Evolutionary conservation across 1,140 invertebrate genomes (phyloP).

Genomic region (Drosophila teissieri): DNA sequence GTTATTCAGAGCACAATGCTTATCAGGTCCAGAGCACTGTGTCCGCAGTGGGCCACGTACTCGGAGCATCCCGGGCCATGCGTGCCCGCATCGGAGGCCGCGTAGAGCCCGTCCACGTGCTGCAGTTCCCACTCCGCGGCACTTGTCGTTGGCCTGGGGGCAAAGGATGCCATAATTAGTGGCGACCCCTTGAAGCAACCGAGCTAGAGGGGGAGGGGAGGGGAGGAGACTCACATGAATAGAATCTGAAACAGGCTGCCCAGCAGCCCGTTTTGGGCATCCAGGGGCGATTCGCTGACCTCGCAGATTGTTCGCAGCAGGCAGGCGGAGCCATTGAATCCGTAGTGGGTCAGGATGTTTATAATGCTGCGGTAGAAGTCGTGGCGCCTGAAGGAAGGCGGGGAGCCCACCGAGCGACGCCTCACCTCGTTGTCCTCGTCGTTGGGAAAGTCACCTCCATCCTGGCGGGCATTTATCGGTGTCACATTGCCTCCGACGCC

Average conservation of each 20-base stretch:
- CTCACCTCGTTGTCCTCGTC: slow-evolving; percentile 30
- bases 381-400: slow-evolving; percentile 50
- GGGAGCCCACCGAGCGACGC: slow-evolving; percentile 34
- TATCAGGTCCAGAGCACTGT: slow-evolving; percentile 72
- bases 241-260: slow-evolving; percentile 86
- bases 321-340: slow-evolving; percentile 85
- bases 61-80: slow-evolving; percentile 52
- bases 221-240: slow-evolving; percentile 84
- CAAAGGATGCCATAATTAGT: slow-evolving; percentile 55
- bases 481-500: slow-evolving; percentile 72
- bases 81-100: slow-evolving; percentile 59
- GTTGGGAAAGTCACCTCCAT: background rate
- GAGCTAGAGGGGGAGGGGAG: background rate
- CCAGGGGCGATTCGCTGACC: slow-evolving; percentile 79
- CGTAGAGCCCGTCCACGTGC: slow-evolving; percentile 62
- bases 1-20: slow-evolving; percentile 55
- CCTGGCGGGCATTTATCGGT: slow-evolving; percentile 58
- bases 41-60: slow-evolving; percentile 64
- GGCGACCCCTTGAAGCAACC: background rate
- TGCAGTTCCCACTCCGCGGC: slow-evolving; percentile 52
- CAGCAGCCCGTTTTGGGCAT: slow-evolving; percentile 85
- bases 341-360: slow-evolving; percentile 75
- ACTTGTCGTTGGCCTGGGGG: slow-evolving; percentile 62
- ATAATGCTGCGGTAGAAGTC: slow-evolving; percentile 73
- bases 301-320: slow-evolving; percentile 86